Base-by-base conservation (phyloP, 1,140 invertebrate genomes). In the Drepana arcuata region DNA sequence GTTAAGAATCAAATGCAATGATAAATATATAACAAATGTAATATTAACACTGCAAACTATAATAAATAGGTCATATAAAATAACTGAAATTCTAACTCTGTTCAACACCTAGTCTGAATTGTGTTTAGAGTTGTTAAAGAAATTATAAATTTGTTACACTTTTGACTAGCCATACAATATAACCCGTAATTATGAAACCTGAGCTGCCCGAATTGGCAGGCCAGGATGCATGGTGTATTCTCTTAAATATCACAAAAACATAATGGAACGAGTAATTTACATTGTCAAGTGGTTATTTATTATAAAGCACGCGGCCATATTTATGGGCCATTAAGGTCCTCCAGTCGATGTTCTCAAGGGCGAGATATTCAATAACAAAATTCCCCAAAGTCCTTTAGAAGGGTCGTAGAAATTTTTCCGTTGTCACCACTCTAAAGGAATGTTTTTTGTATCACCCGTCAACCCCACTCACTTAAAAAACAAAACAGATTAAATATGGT, bases 301-400 rank as follows among this genome's bases (percentile, higher is more conserved):
- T 47, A 38, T 35, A 40, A 53, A 48, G 46, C 43, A 35, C 38
- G 28, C 30, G 21, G 43, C 31, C 21, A 54, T 68, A 54, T 68
- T 74, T 72, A 70, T 66, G 59, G 49, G 13, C 59, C 57, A 64
- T 72, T 68, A 68, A 36, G 32, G 36, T 52, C 49, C 55, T 60
- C 27, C 11, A 53, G 46, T 21, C 29, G 14, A 35, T 9, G 30
- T 31, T 21, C 35, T 41, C 34, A 55, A 55, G 53, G 54, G 57
- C 56, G 58, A 71, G 59, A 72, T 58, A 68, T 75, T 66, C 47
- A 72, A 69, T 74, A 70, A 68, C 63, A 50, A 60, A 57, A 48
- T 50, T 48, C 33, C 57, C 47, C 32, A 53, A 62, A 67, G 61
- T 48, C 51, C 44, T 57, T 67, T 43, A 44, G 60, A 58, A 59